Conservation (phyloP, 2,888 invertebrate genomes). For the Neoascia interrupta region DNA sequence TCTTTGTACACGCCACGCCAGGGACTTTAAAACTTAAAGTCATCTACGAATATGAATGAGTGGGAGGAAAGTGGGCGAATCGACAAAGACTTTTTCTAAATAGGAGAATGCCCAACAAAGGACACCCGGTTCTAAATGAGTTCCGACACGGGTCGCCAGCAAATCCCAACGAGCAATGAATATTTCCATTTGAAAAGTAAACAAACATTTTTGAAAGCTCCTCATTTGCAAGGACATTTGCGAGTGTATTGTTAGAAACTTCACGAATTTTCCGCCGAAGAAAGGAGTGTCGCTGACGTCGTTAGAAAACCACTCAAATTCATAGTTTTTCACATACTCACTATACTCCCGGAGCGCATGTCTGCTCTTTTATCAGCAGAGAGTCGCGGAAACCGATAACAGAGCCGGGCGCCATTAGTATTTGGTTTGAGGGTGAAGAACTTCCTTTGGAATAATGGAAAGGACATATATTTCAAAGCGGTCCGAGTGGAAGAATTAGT, state of each 20-base stretch:
- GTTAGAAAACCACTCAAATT: constrained; percentile 36
- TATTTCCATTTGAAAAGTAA: constrained; percentile 10
- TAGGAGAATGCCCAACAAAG: neutral
- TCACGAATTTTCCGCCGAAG: neutral
- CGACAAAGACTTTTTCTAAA: constrained; percentile 14
- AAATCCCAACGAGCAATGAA: constrained; percentile 16
- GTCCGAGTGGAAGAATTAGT: constrained; percentile 45
- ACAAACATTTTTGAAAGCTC: constrained; percentile 34
- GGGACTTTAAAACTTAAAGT: constrained; percentile 35
- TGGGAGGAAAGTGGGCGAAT: neutral
- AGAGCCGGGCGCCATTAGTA: neutral
- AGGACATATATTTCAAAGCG: constrained; percentile 34
- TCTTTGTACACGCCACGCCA: constrained; percentile 4
- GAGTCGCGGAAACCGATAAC: neutral
- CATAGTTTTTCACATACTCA: neutral
- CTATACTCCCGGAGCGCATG: neutral
- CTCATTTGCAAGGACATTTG: neutral
- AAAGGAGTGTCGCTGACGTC: constrained; percentile 9
- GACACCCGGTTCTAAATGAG: constrained; percentile 8
- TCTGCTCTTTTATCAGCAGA: constrained; percentile 53
- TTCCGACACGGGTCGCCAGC: constrained; percentile 7
- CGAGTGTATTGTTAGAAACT: neutral
- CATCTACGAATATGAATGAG: neutral
- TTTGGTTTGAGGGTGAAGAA: constrained; percentile 8
- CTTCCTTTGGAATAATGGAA: constrained; percentile 55